Evolutionary conservation across 2,113 vertebrate species (phyloP).

Genomic region (Eudyptes chrysolophus): DNA sequence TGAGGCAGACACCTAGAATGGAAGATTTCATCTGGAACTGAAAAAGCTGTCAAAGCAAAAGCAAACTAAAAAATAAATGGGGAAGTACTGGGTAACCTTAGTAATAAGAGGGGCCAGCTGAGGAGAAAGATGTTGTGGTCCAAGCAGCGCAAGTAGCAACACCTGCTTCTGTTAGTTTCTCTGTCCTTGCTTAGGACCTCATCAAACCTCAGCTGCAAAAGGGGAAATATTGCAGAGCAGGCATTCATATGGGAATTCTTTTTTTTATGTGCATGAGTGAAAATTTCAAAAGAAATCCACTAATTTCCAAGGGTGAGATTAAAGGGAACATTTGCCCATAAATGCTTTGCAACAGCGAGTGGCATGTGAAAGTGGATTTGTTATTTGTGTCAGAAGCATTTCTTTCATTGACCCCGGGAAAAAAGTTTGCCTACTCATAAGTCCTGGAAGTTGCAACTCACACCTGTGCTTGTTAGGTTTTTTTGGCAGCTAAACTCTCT

Average conservation of each 20-base stretch:
- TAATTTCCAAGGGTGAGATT: not conserved
- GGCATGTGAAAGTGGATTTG: not conserved
- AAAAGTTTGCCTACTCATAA: not conserved
- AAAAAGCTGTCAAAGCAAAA: not conserved
- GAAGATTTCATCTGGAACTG: not conserved
- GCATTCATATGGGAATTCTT: not conserved
- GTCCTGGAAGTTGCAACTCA: not conserved
- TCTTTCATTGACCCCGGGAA: not conserved
- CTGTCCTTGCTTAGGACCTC: not conserved
- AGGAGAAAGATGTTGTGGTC: not conserved
- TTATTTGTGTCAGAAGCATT: not conserved
- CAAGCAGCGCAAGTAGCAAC: not conserved
- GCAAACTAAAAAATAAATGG: not conserved
- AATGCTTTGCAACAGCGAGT: not conserved
- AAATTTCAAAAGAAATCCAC: not conserved
- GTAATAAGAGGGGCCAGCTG: not conserved
- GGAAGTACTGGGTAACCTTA: not conserved
- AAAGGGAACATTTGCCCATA: not conserved
- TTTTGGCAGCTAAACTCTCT: not conserved
- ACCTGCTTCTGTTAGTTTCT: not conserved
- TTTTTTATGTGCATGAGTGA: accelerated
- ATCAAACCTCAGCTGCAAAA: not conserved
- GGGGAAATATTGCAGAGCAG: not conserved
- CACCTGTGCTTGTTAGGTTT: not conserved
- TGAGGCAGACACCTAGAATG: not conserved